Base-by-base conservation (phyloP, 2,797 vertebrate species). In the Buphagus erythrorhynchus region DNA sequence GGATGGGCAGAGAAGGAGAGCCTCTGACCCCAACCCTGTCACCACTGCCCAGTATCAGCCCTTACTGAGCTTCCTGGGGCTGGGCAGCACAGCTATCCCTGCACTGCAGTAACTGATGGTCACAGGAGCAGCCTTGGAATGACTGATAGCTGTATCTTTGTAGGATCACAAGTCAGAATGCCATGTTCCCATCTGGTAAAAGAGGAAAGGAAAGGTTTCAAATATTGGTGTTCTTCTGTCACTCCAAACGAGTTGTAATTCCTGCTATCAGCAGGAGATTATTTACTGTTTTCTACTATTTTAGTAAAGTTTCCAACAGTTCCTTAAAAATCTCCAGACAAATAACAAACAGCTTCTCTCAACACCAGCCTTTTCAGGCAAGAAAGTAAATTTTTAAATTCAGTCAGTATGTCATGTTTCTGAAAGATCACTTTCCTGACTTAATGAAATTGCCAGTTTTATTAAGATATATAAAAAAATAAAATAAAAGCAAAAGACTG, bases 1-100 rank as follows among this genome's bases (percentile, higher is more conserved):
- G 71, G 46, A n/a, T 16, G 68, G 35, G 40, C 35, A 14, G 28
- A 19, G 29, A 21, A 15, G 36, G 18, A 38, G 36, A 88, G 28
- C 40, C 25, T 48, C 8, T 36, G 25, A 17, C 1, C 18, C 26
- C 46, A n/a, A 0, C 12, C 31, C 16, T 31, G 29, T 45, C 31
- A 25, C 51, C 55, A 5, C 7, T 28, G 18, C 1, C 82, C 58
- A 8, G 0, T 5, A 3, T 13, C 36, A 36, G 17, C 24, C 24
- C 73, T 48, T 11, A 2, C 18, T 16, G 63, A 28, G 51, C 38
- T 46, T 43, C 59, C 48, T 13, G 46, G 20, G 36, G 36, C 14
- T 16, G 59, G 24, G 35, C 57, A 62, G 45, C 38, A 13, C 12
- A 48, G 57, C 17, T 13, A 8, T 2, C 0, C 7, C 43, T 61